Evolutionary conservation across 2,113 vertebrate species (phyloP), one percentile per base, ranked within the genome.

Genomic region (Clinocottus analis): DNA sequence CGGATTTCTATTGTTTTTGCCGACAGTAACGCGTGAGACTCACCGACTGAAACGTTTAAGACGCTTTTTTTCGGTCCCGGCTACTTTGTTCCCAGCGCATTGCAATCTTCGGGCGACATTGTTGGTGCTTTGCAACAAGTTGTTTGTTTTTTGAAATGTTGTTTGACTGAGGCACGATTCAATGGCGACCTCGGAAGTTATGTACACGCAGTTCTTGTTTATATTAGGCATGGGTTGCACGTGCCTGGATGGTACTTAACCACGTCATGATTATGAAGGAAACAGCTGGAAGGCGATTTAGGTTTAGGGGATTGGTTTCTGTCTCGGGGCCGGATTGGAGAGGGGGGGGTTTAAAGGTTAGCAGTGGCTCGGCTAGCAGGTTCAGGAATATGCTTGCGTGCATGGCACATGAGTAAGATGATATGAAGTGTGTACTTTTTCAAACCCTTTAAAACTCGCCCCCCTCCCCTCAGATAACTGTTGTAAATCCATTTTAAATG

Each of bases 281-380:
- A 89, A 89, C 88, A 91, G 83, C 84, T 91, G 87, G 87, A 78
- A 72, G 79, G 41, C 61, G 19, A 67, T 31, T 21, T 51, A 56
- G 58, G 69, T 27, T 23, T 25, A 11, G 41, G 65, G 31, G 62
- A 51, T 43, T 12, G 45, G 39, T 47, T 49, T 55, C 31, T 5
- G 49, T 14, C 72, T 69, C 49, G 14, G 70, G 80, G 78, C 51
- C 56, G 61, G 29, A 58, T 72, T 68, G 16, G n/a, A n/a, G n/a
- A n/a, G 75, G 29, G 61, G 19, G 67, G 53, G 14, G 59, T 73
- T 76, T 67, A 16, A 61, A 81, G 66, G 80, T 80, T 82, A 77
- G 47, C 58, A 19, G 14, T 4, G 7, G 25, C 69, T 68, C 29
- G 35, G 41, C 10, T 58, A 27, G 37, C 77, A 56, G 35, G 17